Percentiles rank a stretch among this genome's conserved stretches.
phyloP scores from a whole-genome alignment of 2,888 invertebrate species.

The Muscina levida region DNA sequence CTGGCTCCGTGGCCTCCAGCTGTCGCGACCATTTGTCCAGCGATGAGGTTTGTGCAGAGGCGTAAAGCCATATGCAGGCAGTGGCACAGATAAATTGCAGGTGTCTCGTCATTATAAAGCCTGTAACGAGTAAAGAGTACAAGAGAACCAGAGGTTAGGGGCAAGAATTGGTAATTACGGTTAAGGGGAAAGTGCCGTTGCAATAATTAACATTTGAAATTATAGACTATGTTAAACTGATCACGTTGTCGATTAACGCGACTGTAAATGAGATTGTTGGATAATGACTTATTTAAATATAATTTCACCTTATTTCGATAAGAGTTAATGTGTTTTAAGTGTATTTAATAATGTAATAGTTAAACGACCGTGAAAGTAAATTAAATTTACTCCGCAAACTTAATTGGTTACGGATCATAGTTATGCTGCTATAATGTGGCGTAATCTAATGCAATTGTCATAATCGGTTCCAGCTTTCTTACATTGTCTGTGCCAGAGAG shows the following conservation, averaged over 20 bases:
- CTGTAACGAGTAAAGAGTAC: conserved; percentile 66
- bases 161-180: no score
- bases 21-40: conserved; percentile 79
- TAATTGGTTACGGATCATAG: background rate
- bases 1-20: conserved; percentile 72
- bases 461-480: conserved; percentile 18
- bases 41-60: conserved; percentile 54
- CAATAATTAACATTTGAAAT: no score
- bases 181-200: no score
- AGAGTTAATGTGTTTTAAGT: background rate
- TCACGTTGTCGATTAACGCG: conserved; percentile 41
- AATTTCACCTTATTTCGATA: background rate
- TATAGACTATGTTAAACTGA: background rate
- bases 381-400: background rate
- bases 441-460: conserved; percentile 17
- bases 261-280: background rate
- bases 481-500: no score
- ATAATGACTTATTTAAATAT: background rate
- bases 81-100: conserved; percentile 68
- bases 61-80: conserved; percentile 70
- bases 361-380: background rate
- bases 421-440: no score
- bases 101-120: conserved; percentile 71
- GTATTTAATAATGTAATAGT: background rate
- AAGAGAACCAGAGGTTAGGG: conserved; percentile 7